Conservation (phyloP, 2,888 invertebrate genomes). For the Eupithecia abbreviata region DNA sequence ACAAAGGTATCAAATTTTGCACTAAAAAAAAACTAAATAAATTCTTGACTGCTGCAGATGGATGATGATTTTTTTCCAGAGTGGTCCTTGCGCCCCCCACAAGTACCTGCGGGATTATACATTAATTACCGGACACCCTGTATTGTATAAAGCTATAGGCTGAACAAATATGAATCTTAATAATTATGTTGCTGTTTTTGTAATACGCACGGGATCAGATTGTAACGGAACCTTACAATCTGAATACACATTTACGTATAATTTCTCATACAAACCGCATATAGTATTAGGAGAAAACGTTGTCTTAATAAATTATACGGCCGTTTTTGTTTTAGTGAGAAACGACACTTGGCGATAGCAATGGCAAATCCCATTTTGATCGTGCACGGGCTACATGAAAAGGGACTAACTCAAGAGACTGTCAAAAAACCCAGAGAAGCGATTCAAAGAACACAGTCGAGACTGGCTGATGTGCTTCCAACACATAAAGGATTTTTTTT, state of each 20-base stretch:
- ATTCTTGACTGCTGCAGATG: no score
- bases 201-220: not conserved
- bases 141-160: not conserved
- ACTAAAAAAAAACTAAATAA: no score
- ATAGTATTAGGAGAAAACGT: not conserved
- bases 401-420: not conserved
- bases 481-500: no score
- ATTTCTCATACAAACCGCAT: not conserved
- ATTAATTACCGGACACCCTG: no score
- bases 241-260: no score
- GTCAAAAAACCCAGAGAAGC: not conserved
- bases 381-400: not conserved
- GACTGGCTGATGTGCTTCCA: no score
- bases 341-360: not conserved
- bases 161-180: not conserved
- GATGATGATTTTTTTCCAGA: no score
- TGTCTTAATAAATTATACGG: not conserved
- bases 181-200: not conserved
- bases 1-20: no score
- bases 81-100: no score
- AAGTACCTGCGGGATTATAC: no score
- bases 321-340: not conserved
- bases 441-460: not conserved
- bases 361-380: not conserved
- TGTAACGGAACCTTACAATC: not conserved